These are phyloP conservation scores for Acanthosepion esculentum DNA, from an alignment of 2,888 invertebrate genomes.

Conservation along the genomic window DNA sequence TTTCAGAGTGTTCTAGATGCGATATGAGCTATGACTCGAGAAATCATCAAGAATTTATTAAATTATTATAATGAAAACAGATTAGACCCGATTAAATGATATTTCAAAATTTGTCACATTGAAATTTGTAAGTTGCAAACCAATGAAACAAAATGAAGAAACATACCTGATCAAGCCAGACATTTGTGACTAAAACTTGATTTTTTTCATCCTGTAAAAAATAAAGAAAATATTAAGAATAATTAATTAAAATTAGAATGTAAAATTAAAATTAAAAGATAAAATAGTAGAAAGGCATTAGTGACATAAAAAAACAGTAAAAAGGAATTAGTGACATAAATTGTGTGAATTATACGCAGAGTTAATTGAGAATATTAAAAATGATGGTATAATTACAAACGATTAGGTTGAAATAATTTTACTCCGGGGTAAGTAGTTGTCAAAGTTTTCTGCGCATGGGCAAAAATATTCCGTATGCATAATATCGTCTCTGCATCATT, in stretches of 20 bases:
- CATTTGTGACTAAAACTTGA: constrained; percentile 77
- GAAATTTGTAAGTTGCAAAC: too few relatives aligned
- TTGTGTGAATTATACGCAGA: neutral
- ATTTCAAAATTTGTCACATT: too few relatives aligned
- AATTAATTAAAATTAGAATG: too few relatives aligned
- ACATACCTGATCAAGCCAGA: constrained; percentile 76
- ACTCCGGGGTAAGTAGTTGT: neutral
- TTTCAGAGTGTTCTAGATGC: too few relatives aligned
- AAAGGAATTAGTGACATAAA: neutral
- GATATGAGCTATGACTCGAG: too few relatives aligned
- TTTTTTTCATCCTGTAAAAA: constrained; percentile 77
- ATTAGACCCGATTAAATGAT: too few relatives aligned
- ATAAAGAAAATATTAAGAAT: constrained; percentile 38
- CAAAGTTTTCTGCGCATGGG: neutral
- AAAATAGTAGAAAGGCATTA: neutral
- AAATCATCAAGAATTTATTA: too few relatives aligned
- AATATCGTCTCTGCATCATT: too few relatives aligned
- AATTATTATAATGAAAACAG: too few relatives aligned
- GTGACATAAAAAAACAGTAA: neutral
- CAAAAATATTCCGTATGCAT: neutral
- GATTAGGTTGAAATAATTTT: neutral
- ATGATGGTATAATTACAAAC: neutral
- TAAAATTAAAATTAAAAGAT: too few relatives aligned
- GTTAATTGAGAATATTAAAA: neutral
- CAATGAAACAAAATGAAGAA: neutral